Percentiles rank a stretch among this genome's conserved stretches.
phyloP scores from a whole-genome alignment of 2,888 invertebrate genomes.

The Plebejus anna region DNA sequence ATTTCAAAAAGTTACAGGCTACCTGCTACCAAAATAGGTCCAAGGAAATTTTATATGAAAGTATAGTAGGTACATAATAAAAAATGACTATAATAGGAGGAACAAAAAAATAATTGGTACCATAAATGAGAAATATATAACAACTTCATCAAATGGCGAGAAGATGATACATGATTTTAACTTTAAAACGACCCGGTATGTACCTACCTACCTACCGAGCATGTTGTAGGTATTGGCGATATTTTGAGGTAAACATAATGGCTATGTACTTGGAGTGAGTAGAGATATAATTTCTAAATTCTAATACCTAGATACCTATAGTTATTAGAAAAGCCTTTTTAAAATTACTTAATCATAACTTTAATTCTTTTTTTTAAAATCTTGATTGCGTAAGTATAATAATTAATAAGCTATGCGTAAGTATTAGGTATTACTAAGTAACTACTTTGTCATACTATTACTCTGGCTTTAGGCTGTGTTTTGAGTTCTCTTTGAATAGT shows the following conservation, averaged over 20 bases:
- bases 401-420: not conserved
- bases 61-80: too few relatives aligned
- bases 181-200: not conserved
- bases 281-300: not conserved
- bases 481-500: not conserved
- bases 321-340: not conserved
- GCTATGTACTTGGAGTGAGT: not conserved
- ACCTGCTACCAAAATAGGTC: not conserved
- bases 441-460: not conserved
- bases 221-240: not conserved
- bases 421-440: not conserved
- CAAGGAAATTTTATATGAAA: too few relatives aligned
- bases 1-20: not conserved
- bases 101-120: not conserved
- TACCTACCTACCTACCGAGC: not conserved
- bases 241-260: not conserved
- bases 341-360: not conserved
- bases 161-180: not conserved
- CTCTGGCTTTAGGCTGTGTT: not conserved
- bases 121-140: not conserved
- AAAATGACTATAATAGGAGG: not conserved
- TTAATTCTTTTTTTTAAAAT: not conserved
- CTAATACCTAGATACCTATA: not conserved
- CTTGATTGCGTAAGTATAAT: not conserved
- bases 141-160: not conserved